Percentiles rank a stretch among this genome's conserved stretches.
Evolutionary conservation across 2,113 vertebrate species (phyloP).

Genomic region (Xenotilapia caudafasciata): DNA sequence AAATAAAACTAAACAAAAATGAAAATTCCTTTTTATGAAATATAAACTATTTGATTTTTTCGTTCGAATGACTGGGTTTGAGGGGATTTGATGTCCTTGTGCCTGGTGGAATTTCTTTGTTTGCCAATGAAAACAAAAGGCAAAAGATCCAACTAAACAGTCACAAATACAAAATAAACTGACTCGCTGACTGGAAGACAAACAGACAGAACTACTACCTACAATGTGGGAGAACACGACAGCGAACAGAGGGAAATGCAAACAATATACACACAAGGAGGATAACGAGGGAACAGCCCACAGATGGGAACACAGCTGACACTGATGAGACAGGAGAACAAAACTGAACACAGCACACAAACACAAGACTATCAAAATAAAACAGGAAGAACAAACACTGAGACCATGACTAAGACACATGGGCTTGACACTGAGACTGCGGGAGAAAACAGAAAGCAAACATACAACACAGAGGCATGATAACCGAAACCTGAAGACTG

Average conservation of each 20-base stretch:
- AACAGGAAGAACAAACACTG: not conserved
- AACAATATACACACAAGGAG: rapidly evolving
- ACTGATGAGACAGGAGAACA: not conserved
- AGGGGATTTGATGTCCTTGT: not conserved
- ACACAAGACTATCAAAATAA: not conserved
- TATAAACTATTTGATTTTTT: not conserved
- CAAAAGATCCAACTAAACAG: not conserved
- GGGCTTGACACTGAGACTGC: not conserved
- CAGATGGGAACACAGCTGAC: not conserved
- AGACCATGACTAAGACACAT: not conserved
- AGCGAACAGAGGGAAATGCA: not conserved
- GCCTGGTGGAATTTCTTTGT: not conserved
- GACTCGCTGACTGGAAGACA: not conserved
- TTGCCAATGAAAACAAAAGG: not conserved
- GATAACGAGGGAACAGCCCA: not conserved
- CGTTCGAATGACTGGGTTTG: rapidly evolving
- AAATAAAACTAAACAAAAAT: not conserved
- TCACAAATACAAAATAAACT: not conserved
- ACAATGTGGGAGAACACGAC: not conserved
- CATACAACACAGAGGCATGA: not conserved
- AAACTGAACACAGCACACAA: not conserved
- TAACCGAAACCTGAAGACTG: not conserved
- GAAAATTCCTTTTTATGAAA: not conserved
- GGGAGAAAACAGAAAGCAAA: not conserved
- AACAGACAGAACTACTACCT: not conserved